Conservation (phyloP, 2,797 vertebrate genomes). For the Pyrocephalus nanus region DNA sequence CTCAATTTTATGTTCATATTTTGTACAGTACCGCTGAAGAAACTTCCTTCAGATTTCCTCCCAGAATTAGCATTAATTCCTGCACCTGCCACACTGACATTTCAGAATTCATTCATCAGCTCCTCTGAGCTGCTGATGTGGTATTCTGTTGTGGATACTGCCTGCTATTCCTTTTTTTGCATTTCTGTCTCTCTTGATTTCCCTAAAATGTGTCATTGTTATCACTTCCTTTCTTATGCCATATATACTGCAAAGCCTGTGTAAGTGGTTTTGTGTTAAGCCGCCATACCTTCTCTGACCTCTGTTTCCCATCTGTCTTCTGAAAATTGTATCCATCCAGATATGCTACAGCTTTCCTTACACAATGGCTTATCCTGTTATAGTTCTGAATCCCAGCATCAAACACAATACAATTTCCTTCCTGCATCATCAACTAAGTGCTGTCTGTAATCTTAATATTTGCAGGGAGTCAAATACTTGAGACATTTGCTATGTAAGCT, state of each 20-base stretch:
- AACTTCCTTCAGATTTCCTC: neutral
- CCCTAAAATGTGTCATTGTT: neutral
- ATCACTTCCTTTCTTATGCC: neutral
- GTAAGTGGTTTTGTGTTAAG: neutral
- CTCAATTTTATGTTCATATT: neutral
- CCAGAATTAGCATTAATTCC: neutral
- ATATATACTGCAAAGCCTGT: neutral
- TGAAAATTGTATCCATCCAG: neutral
- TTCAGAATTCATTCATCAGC: constrained; percentile 12
- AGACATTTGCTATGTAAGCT: neutral
- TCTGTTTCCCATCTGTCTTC: neutral
- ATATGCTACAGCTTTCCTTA: neutral
- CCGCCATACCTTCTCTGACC: neutral
- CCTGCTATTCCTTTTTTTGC: neutral
- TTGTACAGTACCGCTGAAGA: neutral
- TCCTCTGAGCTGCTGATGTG: neutral
- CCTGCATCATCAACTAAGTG: neutral
- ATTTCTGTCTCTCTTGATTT: neutral
- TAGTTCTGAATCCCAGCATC: neutral
- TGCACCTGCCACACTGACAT: neutral
- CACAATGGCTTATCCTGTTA: neutral
- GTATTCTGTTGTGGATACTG: neutral
- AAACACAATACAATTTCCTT: neutral
- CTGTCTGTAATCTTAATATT: neutral
- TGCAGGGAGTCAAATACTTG: neutral